Evolutionary conservation across 2,888 invertebrate species (phyloP).

Genomic region (Zhuqinia jingwanae): DNA sequence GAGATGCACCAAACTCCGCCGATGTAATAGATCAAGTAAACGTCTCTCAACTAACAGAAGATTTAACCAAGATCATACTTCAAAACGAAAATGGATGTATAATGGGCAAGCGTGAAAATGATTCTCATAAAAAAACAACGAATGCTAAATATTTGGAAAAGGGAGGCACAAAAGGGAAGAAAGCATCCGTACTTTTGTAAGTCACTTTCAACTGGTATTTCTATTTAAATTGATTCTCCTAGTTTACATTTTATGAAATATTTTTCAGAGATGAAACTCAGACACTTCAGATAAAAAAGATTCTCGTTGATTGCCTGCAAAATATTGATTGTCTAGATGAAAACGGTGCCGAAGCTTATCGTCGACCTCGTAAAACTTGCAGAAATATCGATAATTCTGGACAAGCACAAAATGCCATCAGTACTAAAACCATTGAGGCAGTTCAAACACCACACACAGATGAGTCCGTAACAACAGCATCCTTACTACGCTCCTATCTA

Average conservation of each 20-base stretch:
- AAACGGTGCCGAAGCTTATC: too few species aligned
- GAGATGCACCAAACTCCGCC: neutral
- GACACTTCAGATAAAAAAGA: conserved; percentile 50
- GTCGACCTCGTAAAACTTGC: neutral
- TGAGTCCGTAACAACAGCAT: neutral
- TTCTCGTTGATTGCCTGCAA: conserved; percentile 42
- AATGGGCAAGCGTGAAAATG: neutral
- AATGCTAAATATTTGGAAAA: too few species aligned
- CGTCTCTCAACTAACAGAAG: conserved; percentile 10
- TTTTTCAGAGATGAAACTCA: conserved; percentile 45
- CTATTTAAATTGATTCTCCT: too few species aligned
- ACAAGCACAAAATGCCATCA: too few species aligned
- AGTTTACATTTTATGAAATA: too few species aligned
- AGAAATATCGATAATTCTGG: neutral
- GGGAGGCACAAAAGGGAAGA: neutral
- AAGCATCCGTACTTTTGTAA: neutral
- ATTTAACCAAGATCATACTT: conserved; percentile 38
- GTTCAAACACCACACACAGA: neutral
- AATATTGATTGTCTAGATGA: conserved; percentile 26
- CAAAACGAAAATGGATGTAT: neutral
- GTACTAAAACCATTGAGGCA: neutral
- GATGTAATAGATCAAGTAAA: neutral
- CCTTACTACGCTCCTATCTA: conserved; percentile 50
- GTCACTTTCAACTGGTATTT: too few species aligned
- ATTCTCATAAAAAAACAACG: neutral